Evolutionary conservation across 2,113 vertebrate species (phyloP), one percentile per base, ranked within the genome.

Genomic region (Mohoua ochrocephala): DNA sequence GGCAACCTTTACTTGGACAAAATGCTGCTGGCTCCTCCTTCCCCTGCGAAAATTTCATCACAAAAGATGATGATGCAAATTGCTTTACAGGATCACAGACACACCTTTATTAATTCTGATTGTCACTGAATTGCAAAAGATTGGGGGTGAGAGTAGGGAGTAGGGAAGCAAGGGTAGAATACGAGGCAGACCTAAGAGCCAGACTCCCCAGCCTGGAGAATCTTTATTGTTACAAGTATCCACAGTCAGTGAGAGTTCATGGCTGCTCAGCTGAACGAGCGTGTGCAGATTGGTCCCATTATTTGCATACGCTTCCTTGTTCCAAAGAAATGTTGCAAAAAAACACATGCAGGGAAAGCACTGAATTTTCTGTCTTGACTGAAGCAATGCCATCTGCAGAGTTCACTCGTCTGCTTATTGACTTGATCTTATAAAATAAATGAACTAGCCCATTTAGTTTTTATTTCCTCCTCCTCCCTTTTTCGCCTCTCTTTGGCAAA

Each of bases 101-200:
- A 92, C 95, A 76, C 96, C 96, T 95, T 92, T 96, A 82, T 86
- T 96, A 96, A 93, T 45, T 93, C 39, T 78, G 84, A 74, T 96
- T 96, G 95, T 78, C 88, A 93, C 64, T 50, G 64, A 84, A 78
- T 95, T 97, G 92, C 93, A 93, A 96, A 96, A 96, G 80, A 78
- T 75, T 1, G 3, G 61, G 44, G 78, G 16, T 69, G 52, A 86
- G 67, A 92, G 69, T 16, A 81, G 31, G 41, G 65, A 95, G 26
- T 59, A 89, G 24, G 71, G 80, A 89, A 86, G 79, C 82, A 92
- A 92, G 35, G 30, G 13, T 30, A 91, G 53, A 65, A 80, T 42
- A 86, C 11, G 47, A 92, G 64, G 80, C 42, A 88, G 56, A 83
- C 23, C 17, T n/a, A 73, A 73, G 13, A 63, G 37, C 20, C 26